Evolutionary conservation across 2,113 vertebrate species (phyloP).

Genomic region (Notiomystis cincta): DNA sequence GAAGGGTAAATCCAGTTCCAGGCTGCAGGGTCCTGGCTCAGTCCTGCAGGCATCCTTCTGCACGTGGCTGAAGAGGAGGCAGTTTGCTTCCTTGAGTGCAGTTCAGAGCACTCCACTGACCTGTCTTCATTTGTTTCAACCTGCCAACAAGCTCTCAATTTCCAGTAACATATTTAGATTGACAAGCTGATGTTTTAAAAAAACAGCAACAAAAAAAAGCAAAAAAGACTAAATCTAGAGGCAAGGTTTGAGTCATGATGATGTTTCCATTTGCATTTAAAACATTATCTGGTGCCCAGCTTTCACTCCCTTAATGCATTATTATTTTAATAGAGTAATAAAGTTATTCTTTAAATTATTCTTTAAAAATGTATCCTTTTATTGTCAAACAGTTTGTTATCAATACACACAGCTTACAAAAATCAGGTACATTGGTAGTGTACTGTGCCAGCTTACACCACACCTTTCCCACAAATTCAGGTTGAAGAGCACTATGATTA

Average conservation of each 20-base stretch:
- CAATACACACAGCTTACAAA: background rate
- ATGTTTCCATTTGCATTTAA: background rate
- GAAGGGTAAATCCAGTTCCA: background rate
- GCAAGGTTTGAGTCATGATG: background rate
- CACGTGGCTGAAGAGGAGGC: background rate
- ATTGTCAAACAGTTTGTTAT: background rate
- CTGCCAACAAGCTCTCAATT: background rate
- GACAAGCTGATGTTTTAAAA: background rate
- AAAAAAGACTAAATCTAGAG: background rate
- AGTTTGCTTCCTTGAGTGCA: background rate
- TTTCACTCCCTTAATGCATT: background rate
- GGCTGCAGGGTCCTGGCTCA: background rate
- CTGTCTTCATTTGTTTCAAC: background rate
- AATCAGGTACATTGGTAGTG: background rate
- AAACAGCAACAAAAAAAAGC: background rate
- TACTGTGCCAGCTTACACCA: background rate
- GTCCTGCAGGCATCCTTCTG: background rate
- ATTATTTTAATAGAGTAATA: background rate
- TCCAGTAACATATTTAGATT: background rate
- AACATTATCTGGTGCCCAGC: background rate
- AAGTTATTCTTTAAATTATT: background rate
- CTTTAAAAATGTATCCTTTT: background rate
- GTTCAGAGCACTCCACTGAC: background rate
- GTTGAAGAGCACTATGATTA: background rate
- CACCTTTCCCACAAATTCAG: background rate